These are phyloP conservation scores for Himalopsyche anomala DNA, from an alignment of 2,888 invertebrate genomes.

Conservation along the genomic window DNA sequence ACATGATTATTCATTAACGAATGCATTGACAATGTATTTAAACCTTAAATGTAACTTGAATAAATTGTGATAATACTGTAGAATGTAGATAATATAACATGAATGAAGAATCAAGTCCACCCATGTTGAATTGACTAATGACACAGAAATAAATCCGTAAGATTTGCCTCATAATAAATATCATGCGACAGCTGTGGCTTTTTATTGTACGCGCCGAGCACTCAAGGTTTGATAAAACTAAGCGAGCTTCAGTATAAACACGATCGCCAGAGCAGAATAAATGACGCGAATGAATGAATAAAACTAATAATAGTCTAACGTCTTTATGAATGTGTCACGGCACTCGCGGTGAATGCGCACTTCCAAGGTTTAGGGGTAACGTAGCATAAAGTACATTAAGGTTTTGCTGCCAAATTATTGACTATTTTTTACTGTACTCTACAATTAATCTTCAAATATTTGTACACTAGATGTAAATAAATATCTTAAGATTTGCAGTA, in stretches of 20 bases:
- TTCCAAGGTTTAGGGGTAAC: background rate
- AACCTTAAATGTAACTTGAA: too few species aligned
- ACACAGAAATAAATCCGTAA: too few species aligned
- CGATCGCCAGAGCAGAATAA: background rate
- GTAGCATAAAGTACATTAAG: background rate
- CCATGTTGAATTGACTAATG: too few species aligned
- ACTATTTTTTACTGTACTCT: background rate
- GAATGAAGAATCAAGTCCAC: too few species aligned
- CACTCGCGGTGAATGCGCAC: background rate
- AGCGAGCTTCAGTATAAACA: background rate
- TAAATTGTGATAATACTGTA: too few species aligned
- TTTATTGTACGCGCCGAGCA: background rate
- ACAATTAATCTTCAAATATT: background rate
- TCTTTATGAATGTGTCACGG: background rate
- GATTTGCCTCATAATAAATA: background rate
- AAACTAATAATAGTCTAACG: background rate
- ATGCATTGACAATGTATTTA: too few species aligned
- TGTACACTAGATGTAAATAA: background rate
- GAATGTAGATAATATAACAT: too few species aligned
- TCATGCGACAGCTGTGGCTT: background rate
- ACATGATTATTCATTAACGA: too few species aligned
- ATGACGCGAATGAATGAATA: background rate
- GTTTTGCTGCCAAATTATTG: slow-evolving; percentile 13
- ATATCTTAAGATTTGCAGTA: background rate
- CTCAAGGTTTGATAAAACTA: background rate